Evolutionary conservation across 2,797 vertebrate species (phyloP).

Genomic region (Coluber constrictor): DNA sequence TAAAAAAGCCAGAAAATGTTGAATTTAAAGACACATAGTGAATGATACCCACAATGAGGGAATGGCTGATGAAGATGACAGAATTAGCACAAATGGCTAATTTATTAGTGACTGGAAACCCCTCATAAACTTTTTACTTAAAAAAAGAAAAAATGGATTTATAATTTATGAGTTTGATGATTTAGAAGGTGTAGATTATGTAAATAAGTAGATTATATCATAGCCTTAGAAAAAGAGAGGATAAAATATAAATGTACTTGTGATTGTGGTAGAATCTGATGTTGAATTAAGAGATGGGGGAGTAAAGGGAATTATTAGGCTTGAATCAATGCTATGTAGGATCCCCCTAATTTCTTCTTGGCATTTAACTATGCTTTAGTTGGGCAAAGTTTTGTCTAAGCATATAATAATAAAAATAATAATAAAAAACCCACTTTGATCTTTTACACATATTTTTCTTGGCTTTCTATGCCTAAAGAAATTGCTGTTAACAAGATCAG

Average conservation of each 20-base stretch:
- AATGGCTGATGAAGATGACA: neutral
- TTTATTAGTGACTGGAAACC: neutral
- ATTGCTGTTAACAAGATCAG: neutral
- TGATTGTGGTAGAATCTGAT: neutral
- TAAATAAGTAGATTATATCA: neutral
- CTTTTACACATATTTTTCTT: neutral
- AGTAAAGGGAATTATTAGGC: neutral
- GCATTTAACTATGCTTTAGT: neutral
- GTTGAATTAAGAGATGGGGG: neutral
- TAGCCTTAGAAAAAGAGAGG: neutral
- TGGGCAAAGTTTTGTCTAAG: neutral
- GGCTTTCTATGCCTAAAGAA: neutral
- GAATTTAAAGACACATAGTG: neutral
- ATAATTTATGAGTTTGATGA: neutral
- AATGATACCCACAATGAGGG: neutral
- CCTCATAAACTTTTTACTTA: neutral
- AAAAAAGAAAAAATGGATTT: neutral
- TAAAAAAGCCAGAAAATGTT: neutral
- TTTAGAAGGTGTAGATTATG: neutral
- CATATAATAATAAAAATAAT: too few relatives aligned
- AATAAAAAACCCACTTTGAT: neutral
- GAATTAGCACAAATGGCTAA: neutral
- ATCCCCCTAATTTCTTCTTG: neutral
- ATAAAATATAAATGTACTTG: neutral
- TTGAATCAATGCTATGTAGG: neutral